A percentile compares a stretch with the other conserved stretches of the same genome.
These are phyloP conservation scores for Troglohyphantes excavatus DNA, from an alignment of 2,888 invertebrate species.

Conservation along the genomic window DNA sequence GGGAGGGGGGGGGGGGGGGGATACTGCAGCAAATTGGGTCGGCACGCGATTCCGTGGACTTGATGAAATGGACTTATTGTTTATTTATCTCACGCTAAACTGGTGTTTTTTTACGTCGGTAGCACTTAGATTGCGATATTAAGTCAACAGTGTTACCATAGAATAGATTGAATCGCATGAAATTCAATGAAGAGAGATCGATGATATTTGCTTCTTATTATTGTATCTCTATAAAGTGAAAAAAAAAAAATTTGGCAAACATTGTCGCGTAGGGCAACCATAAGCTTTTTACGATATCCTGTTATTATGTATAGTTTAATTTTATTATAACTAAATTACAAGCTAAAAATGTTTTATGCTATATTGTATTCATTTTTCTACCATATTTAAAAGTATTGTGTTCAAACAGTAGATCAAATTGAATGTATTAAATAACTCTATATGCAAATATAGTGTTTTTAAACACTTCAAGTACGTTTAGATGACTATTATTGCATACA, in stretches of 20 bases:
- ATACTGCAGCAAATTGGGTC: slow-evolving; percentile 28
- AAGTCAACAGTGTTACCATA: slow-evolving; percentile 31
- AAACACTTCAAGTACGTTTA: too few species aligned
- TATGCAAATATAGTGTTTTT: too few species aligned
- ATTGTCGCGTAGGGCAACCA: slow-evolving; percentile 1
- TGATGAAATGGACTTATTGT: slow-evolving; percentile 68
- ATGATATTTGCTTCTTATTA: not conserved
- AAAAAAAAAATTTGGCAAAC: not conserved
- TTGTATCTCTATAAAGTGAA: not conserved
- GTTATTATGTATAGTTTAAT: too few species aligned
- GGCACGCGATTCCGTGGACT: slow-evolving; percentile 28
- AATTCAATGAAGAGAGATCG: not conserved
- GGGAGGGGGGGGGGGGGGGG: not conserved
- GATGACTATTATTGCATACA: too few species aligned
- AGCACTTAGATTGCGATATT: slow-evolving; percentile 34
- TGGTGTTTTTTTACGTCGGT: not conserved
- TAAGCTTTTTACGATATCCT: not conserved
- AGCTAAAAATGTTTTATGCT: too few species aligned
- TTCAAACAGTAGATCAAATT: too few species aligned
- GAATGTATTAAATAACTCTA: too few species aligned
- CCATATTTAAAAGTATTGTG: too few species aligned
- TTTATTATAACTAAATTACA: too few species aligned
- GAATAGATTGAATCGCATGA: not conserved
- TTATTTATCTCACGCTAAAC: slow-evolving; percentile 47
- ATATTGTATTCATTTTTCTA: too few species aligned